Percentiles rank a stretch among this genome's conserved stretches.
phyloP scores from a whole-genome alignment of 2,113 vertebrate genomes.

The Macheiramphus alcinus region DNA sequence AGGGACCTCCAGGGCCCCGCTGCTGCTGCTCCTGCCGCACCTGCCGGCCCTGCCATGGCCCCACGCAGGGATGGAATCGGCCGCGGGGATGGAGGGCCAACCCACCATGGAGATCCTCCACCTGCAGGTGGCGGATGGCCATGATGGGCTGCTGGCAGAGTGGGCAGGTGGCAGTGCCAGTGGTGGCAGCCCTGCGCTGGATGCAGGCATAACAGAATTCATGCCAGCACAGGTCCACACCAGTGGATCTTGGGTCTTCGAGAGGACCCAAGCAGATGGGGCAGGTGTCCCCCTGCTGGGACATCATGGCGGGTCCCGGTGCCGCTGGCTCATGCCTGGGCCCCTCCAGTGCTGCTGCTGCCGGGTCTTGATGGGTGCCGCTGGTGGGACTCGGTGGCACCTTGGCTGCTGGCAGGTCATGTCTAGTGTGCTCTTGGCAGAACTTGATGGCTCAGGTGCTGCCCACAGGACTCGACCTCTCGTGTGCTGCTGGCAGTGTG shows the following conservation, averaged over 20 bases:
- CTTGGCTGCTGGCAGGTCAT: neutral
- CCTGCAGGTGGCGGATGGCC: too few relatives aligned
- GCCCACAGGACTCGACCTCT: neutral
- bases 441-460: too few relatives aligned
- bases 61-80: too few relatives aligned
- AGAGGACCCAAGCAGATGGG: neutral
- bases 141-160: neutral
- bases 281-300: neutral
- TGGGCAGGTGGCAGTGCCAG: neutral
- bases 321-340: accelerated
- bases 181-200: neutral
- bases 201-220: neutral
- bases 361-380: neutral
- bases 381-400: neutral
- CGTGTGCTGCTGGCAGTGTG: neutral
- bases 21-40: too few relatives aligned
- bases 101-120: neutral
- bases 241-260: accelerated
- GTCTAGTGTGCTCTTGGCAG: too few relatives aligned
- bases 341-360: neutral
- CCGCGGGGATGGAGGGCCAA: too few relatives aligned
- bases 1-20: too few relatives aligned
- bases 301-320: accelerated
- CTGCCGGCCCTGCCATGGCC: too few relatives aligned
- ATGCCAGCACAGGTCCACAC: neutral